Base-by-base conservation (phyloP, 2,797 vertebrate species). In the Gadopsis bispinosus region DNA sequence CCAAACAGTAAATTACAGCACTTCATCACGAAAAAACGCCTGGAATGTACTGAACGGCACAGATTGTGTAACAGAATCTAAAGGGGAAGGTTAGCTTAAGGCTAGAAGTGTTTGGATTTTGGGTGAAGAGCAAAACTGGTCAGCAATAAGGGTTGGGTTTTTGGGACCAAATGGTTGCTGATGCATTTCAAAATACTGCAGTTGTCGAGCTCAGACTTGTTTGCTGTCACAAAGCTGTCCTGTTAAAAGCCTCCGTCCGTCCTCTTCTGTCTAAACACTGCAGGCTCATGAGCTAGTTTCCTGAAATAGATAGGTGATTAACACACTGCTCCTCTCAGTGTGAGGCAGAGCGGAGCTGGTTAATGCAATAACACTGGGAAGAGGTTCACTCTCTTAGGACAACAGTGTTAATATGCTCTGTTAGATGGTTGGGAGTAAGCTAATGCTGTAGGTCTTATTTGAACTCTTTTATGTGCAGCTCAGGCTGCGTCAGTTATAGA, bases 251-350 rank as follows among this genome's bases (percentile, higher is more conserved):
- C 87, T 86, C 71, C 77, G 81, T 86, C 69, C 78, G 85, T 11
- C 41, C 41, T 5, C 13, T 43, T 4, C 76, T 26, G 71, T 84
- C 88, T 94, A 91, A 94, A 93, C 90, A 91, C 88, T 87, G 86
- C 84, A 77, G 84, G 69, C 77, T 94, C 92, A 95, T 94, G 85
- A 94, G 87, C 81, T 84, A 37, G 39, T 80, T 84, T 87, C 91
- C 72, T 70, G 69, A 94, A 93, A 94, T 94, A 94, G 92, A 88
- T 79, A 35, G 72, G 73, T 90, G 90, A 93, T 93, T 91, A 92
- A 58, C 83, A 76, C 76, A 45, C 37, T 66, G 77, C 73, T 87
- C 51, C 20, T 76, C 73, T 43, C 77, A 83, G 73, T 22, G 58
- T 70, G 66, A 81, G 73, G 54, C 74, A 54, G 69, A 69, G 82